These are phyloP conservation scores for Heliconius ismenius DNA, from an alignment of 2,888 invertebrate genomes.

Conservation along the genomic window DNA sequence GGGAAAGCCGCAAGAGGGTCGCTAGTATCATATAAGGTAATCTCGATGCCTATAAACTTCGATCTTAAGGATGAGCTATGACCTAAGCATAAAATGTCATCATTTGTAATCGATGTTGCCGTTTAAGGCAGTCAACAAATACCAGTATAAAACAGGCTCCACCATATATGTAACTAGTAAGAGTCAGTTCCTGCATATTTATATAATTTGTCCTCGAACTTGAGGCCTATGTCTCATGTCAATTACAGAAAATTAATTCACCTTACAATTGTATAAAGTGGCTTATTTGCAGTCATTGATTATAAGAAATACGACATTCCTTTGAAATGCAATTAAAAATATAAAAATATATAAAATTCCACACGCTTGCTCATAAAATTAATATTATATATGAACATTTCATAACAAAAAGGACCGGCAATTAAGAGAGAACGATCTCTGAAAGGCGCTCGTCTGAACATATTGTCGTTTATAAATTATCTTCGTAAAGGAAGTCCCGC, in stretches of 20 bases:
- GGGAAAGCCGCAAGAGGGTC: too few species aligned
- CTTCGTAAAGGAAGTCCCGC: conserved; percentile 46
- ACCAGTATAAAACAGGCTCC: conserved; percentile 43
- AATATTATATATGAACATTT: conserved; percentile 10
- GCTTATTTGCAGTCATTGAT: neutral
- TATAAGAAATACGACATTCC: neutral
- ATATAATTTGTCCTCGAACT: conserved; percentile 45
- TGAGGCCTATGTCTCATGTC: conserved; percentile 38
- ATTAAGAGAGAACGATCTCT: conserved; percentile 22
- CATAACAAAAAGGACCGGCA: conserved; percentile 18
- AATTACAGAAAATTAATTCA: conserved; percentile 19
- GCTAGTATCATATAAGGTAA: neutral
- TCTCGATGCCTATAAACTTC: conserved; percentile 6
- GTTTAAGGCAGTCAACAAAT: conserved; percentile 46
- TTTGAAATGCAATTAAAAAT: neutral
- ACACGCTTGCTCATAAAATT: neutral
- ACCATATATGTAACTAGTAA: conserved; percentile 44
- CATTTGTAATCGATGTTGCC: conserved; percentile 51
- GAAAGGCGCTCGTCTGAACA: conserved; percentile 42
- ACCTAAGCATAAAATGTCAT: conserved; percentile 51
- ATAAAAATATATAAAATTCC: neutral
- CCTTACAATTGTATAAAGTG: neutral
- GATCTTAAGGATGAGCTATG: conserved; percentile 30
- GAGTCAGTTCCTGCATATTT: conserved; percentile 45
- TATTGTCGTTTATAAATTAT: conserved; percentile 47